Evolutionary conservation across 2,797 vertebrate genomes (phyloP), one percentile per base, ranked within the genome.

Genomic region (Sebastes vulpes): DNA sequence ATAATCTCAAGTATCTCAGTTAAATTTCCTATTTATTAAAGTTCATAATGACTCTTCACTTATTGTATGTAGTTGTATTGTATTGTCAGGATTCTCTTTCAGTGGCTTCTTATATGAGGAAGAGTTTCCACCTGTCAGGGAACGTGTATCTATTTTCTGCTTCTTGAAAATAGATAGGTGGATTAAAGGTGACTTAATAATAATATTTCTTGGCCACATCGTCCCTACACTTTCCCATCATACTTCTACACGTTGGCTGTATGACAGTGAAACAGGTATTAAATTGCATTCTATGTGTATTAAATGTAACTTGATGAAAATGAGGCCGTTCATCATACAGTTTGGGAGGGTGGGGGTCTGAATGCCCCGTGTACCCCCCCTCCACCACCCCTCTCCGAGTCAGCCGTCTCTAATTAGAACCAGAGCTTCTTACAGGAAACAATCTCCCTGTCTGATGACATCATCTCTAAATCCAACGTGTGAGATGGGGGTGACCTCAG

Each of bases 401-500:
- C 79, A 83, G 78, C 57, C 83, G 56, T 78, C 89, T 77, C 69
- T 93, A 92, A 93, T 94, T 92, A 93, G 90, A 92, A 92, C 64
- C 93, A 94, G 91, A 93, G 88, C 91, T 81, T 87, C 92, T 93
- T 92, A 93, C 88, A 92, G 90, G 90, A 94, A 94, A 89, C 93
- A 92, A 90, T 94, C 90, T 90, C 92, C 84, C 83, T 65, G 86
- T 90, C 90, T 85, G 85, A 89, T 94, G 94, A 94, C 89, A 91
- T 93, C 94, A 94, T 90, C 3, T 42, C 76, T 90, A 91, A 93
- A 90, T 89, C 94, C 85, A 81, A 78, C 8, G 18, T n/a, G 8
- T 81, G 87, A 87, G 87, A 88, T 84, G 69, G 81, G 58, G 89
- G 81, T 91, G 91, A 93, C 86, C 92, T 94, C 91, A 92, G 90